Evolutionary conservation across 1,140 invertebrate genomes (phyloP).

Genomic region (Cylas formicarius): DNA sequence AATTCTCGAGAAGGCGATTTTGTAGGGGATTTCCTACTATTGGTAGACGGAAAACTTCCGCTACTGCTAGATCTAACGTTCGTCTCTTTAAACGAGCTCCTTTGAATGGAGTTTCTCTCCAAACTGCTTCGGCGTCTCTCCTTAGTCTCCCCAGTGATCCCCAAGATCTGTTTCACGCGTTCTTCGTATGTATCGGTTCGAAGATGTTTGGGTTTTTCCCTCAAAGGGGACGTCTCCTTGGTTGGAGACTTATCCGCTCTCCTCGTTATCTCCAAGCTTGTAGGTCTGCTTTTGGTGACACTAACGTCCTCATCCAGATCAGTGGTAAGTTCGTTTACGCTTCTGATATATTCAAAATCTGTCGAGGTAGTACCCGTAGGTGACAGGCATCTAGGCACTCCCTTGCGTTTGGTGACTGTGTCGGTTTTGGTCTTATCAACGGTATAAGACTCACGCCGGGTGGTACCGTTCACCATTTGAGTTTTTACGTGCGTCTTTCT

Average conservation of each 20-base stretch:
- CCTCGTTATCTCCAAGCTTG: slow-evolving; percentile 21
- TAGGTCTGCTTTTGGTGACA: slow-evolving; percentile 17
- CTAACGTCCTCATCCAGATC: slow-evolving; percentile 26
- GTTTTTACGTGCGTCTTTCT: slow-evolving; percentile 7
- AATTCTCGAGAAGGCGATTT: slow-evolving; percentile 6
- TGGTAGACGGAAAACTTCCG: too few species aligned
- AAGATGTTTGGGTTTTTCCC: slow-evolving; percentile 17
- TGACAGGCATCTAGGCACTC: slow-evolving; percentile 27
- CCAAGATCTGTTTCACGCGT: slow-evolving; percentile 57
- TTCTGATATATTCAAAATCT: slow-evolving; percentile 32
- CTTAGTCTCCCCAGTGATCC: slow-evolving; percentile 46
- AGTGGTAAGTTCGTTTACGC: slow-evolving; percentile 24
- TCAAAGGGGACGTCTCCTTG: slow-evolving; percentile 12
- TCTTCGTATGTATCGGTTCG: slow-evolving; percentile 64
- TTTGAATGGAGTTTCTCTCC: slow-evolving; percentile 21
- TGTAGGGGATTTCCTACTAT: not conserved
- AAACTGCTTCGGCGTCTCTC: slow-evolving; percentile 25
- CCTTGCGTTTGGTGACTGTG: slow-evolving; percentile 24
- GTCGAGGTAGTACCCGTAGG: slow-evolving; percentile 27
- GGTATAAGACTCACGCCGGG: slow-evolving; percentile 13
- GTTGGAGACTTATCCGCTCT: slow-evolving; percentile 23
- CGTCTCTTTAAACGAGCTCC: slow-evolving; percentile 17
- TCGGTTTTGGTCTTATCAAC: slow-evolving; percentile 25
- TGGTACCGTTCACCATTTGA: slow-evolving; percentile 6
- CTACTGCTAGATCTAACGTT: slow-evolving; percentile 10